Evolutionary conservation across 2,113 vertebrate species (phyloP).

Genomic region (Andinoacara biseriatus): DNA sequence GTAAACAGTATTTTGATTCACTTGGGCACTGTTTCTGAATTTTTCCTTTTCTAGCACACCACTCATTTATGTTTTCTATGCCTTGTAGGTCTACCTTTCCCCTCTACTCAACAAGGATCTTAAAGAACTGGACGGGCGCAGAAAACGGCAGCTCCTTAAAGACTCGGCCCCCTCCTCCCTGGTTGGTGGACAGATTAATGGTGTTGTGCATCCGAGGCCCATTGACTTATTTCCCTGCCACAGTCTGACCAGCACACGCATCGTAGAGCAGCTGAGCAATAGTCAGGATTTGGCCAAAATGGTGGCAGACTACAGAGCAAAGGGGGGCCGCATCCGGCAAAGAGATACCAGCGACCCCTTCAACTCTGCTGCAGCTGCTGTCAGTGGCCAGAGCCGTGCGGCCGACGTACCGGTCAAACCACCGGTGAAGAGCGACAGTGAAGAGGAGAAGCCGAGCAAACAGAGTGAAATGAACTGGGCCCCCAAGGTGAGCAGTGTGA

Average conservation of each 20-base stretch:
- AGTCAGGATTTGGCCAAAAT: slow-evolving; percentile 89
- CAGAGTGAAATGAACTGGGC: slow-evolving; percentile 85
- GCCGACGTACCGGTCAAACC: slow-evolving; percentile 67
- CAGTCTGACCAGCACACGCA: slow-evolving; percentile 86
- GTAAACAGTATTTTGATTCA: no score
- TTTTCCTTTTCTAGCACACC: neutral
- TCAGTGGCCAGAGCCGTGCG: slow-evolving; percentile 4
- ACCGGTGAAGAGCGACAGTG: slow-evolving; percentile 82
- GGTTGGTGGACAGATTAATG: slow-evolving; percentile 78
- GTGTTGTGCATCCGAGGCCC: slow-evolving; percentile 74
- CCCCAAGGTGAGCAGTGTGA: slow-evolving; percentile 83
- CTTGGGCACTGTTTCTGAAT: neutral
- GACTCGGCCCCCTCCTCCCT: slow-evolving; percentile 84
- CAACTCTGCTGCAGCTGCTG: slow-evolving; percentile 43
- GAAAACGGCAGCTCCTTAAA: slow-evolving; percentile 91
- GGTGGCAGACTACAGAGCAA: slow-evolving; percentile 94
- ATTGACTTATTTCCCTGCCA: slow-evolving; percentile 89
- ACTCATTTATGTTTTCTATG: neutral
- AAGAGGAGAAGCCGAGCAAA: slow-evolving; percentile 85
- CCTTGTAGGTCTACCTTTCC: slow-evolving; percentile 86
- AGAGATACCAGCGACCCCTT: slow-evolving; percentile 86
- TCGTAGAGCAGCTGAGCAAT: slow-evolving; percentile 86
- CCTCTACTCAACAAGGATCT: slow-evolving; percentile 93
- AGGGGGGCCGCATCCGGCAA: slow-evolving; percentile 91
- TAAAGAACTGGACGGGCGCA: slow-evolving; percentile 89